Evolutionary conservation across 1,140 invertebrate genomes (phyloP).

Genomic region (Oreohelix idahoensis): DNA sequence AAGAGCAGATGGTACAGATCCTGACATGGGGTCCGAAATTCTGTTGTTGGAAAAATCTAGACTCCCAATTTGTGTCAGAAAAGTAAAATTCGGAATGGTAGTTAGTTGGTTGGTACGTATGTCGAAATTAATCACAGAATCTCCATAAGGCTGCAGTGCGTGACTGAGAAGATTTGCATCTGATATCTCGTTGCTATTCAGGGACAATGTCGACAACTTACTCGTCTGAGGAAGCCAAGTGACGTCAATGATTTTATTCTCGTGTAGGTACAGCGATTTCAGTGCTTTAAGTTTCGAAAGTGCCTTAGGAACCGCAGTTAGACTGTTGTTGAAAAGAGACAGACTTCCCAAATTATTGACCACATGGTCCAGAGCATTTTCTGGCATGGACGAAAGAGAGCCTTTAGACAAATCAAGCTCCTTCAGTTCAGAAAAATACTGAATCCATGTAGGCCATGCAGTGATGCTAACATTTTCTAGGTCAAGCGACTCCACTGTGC

Average conservation of each 20-base stretch:
- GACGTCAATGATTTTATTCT: not conserved
- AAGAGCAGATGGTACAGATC: not conserved
- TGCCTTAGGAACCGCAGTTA: not conserved
- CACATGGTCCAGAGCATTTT: not conserved
- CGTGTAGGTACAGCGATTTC: not conserved
- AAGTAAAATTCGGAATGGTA: not conserved
- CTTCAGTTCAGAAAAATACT: not conserved
- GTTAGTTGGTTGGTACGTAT: not conserved
- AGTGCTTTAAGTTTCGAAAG: not conserved
- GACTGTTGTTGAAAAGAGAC: not conserved
- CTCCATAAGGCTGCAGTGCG: not conserved
- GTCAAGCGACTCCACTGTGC: not conserved
- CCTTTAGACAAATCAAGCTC: not conserved
- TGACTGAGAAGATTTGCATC: not conserved
- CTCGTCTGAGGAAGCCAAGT: not conserved
- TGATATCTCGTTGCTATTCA: not conserved
- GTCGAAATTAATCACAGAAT: not conserved
- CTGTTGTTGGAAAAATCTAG: not conserved
- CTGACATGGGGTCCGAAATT: not conserved
- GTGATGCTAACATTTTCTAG: not conserved
- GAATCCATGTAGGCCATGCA: not conserved
- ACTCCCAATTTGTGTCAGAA: not conserved
- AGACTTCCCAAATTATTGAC: not conserved
- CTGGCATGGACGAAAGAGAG: not conserved
- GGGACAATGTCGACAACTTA: not conserved